A percentile compares a stretch with the other conserved stretches of the same genome.
phyloP scores from a whole-genome alignment of 2,113 vertebrate genomes.

The Oceanites oceanicus region DNA sequence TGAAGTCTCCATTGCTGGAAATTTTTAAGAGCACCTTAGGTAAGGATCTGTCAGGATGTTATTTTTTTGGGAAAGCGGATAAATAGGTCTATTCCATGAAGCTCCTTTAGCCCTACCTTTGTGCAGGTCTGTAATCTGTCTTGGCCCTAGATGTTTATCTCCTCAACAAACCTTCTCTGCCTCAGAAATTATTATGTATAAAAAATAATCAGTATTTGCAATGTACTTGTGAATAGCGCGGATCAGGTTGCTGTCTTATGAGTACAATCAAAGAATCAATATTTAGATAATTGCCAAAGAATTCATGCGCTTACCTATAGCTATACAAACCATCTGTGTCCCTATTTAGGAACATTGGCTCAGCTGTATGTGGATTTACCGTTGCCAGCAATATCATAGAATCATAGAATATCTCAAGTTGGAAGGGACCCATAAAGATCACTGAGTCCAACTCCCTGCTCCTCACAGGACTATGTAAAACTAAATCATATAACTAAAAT shows the following conservation, averaged over 20 bases:
- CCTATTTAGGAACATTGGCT: background rate
- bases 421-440: background rate
- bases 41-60: background rate
- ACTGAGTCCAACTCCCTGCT: background rate
- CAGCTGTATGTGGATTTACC: background rate
- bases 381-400: background rate
- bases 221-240: background rate
- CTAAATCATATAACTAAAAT: background rate
- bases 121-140: background rate
- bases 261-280: background rate
- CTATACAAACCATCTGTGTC: background rate
- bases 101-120: background rate
- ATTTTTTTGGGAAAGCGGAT: background rate
- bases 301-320: background rate
- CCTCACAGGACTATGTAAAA: background rate
- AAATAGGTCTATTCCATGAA: background rate
- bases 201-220: background rate
- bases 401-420: background rate
- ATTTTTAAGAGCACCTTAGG: background rate
- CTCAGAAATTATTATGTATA: background rate
- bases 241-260: background rate
- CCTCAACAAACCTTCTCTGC: background rate
- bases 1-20: background rate
- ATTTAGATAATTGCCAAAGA: background rate
- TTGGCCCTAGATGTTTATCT: background rate